Conservation (phyloP, 2,113 vertebrate genomes). For the Clarias batrachus region DNA sequence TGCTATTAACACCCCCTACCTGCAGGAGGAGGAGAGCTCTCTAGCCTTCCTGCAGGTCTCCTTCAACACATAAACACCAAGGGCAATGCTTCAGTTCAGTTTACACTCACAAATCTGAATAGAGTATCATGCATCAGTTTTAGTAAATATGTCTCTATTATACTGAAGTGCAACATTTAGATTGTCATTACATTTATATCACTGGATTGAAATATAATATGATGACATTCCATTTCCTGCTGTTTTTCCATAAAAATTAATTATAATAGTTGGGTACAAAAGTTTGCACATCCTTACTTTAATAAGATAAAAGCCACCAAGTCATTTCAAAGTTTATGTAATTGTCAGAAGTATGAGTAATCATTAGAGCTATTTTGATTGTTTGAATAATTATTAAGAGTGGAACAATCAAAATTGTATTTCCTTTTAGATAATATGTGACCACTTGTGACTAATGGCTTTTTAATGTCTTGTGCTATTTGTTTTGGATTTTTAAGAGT, state of each 20-base stretch:
- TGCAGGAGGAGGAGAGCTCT: constrained; percentile 87
- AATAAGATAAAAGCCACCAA: neutral
- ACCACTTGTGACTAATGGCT: neutral
- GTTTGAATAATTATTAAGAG: neutral
- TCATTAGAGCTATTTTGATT: no score
- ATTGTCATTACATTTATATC: neutral
- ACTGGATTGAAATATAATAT: neutral
- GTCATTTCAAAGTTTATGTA: neutral
- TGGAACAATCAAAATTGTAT: neutral
- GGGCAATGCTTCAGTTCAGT: constrained; percentile 1
- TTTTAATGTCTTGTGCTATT: neutral
- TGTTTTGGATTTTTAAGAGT: neutral
- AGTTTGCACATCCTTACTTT: neutral
- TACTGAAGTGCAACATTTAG: neutral
- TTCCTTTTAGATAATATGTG: neutral
- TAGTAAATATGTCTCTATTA: neutral
- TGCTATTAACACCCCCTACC: constrained; percentile 78
- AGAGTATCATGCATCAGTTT: neutral
- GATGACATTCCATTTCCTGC: neutral
- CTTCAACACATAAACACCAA: neutral
- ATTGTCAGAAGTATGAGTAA: neutral
- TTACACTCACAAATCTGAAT: neutral
- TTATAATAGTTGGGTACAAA: neutral
- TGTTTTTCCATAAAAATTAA: neutral
- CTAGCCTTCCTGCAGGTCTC: constrained; percentile 87